Conservation (phyloP, 2,888 invertebrate species). For the Nomada fucata region DNA sequence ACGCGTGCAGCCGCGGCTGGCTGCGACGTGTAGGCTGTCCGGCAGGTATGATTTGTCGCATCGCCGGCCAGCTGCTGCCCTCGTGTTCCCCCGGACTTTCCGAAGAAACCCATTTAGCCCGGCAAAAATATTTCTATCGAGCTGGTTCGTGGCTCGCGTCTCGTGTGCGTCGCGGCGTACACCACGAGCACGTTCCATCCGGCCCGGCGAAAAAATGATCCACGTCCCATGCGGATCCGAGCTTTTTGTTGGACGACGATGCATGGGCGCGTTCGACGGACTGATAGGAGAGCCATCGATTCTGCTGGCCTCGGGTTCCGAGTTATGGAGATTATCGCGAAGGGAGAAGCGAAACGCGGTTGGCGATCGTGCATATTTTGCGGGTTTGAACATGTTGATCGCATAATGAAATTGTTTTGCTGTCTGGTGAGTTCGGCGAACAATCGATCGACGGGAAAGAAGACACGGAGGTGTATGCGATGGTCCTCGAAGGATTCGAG, state of each 20-base stretch:
- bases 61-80: slow-evolving; percentile 80
- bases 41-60: slow-evolving; percentile 80
- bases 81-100: slow-evolving; percentile 67
- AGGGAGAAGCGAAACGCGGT: not conserved
- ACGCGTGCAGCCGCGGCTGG: slow-evolving; percentile 42
- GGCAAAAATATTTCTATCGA: slow-evolving; percentile 67
- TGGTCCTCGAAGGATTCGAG: too few species aligned
- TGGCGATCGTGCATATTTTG: not conserved
- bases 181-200: slow-evolving; percentile 37
- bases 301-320: not conserved
- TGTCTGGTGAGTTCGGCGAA: too few species aligned
- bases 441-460: too few species aligned
- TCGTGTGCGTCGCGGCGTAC: slow-evolving; percentile 41
- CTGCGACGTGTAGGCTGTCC: slow-evolving; percentile 74
- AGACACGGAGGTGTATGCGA: too few species aligned
- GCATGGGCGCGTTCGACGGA: slow-evolving; percentile 19
- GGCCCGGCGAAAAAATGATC: slow-evolving; percentile 28
- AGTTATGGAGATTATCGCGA: not conserved
- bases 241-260: slow-evolving; percentile 32
- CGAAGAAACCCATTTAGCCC: slow-evolving; percentile 65
- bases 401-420: too few species aligned
- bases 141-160: slow-evolving; percentile 43
- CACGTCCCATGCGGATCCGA: slow-evolving; percentile 12
- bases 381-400: too few species aligned
- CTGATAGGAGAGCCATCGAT: slow-evolving; percentile 21